phyloP scores from a whole-genome alignment of 2,888 invertebrate genomes.

The Dascillus cervinus region DNA sequence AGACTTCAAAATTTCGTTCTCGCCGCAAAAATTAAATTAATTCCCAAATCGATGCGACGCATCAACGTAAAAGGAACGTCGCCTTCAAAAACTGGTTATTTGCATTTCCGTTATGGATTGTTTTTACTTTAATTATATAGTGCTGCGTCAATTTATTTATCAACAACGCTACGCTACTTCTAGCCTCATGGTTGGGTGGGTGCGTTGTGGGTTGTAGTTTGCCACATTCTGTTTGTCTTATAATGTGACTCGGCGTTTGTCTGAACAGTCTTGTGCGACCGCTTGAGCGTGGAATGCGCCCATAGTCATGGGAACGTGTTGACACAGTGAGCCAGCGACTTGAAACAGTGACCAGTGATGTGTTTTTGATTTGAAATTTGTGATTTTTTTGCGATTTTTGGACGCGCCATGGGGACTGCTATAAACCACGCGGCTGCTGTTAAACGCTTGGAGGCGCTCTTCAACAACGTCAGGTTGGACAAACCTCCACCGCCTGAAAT shows the following conservation, averaged over 20 bases:
- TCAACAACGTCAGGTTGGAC: conserved; percentile 57
- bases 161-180: neutral
- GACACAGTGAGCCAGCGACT: conserved; percentile 28
- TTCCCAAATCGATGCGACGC: too few species aligned
- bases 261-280: conserved; percentile 24
- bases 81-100: too few species aligned
- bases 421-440: conserved; percentile 60
- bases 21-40: too few species aligned
- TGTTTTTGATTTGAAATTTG: neutral
- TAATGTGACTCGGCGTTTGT: conserved; percentile 20
- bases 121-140: too few species aligned
- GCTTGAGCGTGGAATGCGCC: conserved; percentile 31
- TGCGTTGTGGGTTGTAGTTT: conserved; percentile 14
- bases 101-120: too few species aligned
- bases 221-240: conserved; percentile 17
- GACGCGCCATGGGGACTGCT: conserved; percentile 37
- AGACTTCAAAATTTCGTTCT: too few species aligned
- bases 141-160: too few species aligned
- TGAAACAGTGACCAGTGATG: neutral
- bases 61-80: too few species aligned
- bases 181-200: conserved; percentile 10
- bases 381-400: too few species aligned
- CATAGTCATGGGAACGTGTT: conserved; percentile 31
- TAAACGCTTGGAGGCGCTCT: conserved; percentile 65
- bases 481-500: conserved; percentile 24